A percentile compares a stretch with the other conserved stretches of the same genome.
Evolutionary conservation across 92 coral and sea anemone species (phyloP).

Genomic region (Heliopora coerulea): DNA sequence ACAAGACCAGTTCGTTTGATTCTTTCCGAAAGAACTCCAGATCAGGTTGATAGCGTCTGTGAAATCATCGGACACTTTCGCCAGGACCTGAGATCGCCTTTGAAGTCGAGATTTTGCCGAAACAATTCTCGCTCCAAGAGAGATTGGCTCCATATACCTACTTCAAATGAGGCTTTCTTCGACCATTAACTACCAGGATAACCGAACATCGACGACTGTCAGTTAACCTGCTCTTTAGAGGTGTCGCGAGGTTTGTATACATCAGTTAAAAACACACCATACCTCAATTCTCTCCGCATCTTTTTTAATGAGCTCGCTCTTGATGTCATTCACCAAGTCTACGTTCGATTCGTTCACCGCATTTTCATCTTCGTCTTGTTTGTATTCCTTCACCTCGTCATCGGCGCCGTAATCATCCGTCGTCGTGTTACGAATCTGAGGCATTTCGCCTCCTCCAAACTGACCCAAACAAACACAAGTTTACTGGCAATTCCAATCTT

Average conservation of each 20-base stretch:
- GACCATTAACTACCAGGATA: not conserved
- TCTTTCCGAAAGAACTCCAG: slow-evolving; percentile 14
- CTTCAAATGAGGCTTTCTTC: slow-evolving; percentile 3
- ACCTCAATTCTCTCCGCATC: slow-evolving; percentile 98
- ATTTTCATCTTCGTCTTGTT: slow-evolving; percentile 93
- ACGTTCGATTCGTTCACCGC: slow-evolving; percentile 90
- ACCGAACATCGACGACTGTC: not conserved
- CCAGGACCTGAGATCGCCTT: slow-evolving; percentile 40
- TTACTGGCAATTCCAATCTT: not conserved
- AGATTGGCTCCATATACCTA: not conserved
- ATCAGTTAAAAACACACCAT: slow-evolving; percentile 26
- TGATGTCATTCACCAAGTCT: slow-evolving; percentile 98
- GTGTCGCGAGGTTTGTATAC: slow-evolving; percentile 21
- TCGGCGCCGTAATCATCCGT: slow-evolving; percentile 98
- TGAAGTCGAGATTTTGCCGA: slow-evolving; percentile 46
- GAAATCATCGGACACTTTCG: slow-evolving; percentile 38
- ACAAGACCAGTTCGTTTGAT: slow-evolving; percentile 11
- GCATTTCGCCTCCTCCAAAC: slow-evolving; percentile 53
- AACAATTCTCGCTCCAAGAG: slow-evolving; percentile 3
- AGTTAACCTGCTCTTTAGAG: not conserved
- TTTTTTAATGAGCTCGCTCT: slow-evolving; percentile 95
- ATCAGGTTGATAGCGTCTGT: slow-evolving; percentile 40
- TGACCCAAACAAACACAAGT: not conserved
- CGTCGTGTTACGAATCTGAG: slow-evolving; percentile 91
- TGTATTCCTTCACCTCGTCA: slow-evolving; percentile 96